Percentiles rank a stretch among this genome's conserved stretches.
Conservation (phyloP, 1,140 invertebrate genomes). For the Vollenhovia emeryi region DNA sequence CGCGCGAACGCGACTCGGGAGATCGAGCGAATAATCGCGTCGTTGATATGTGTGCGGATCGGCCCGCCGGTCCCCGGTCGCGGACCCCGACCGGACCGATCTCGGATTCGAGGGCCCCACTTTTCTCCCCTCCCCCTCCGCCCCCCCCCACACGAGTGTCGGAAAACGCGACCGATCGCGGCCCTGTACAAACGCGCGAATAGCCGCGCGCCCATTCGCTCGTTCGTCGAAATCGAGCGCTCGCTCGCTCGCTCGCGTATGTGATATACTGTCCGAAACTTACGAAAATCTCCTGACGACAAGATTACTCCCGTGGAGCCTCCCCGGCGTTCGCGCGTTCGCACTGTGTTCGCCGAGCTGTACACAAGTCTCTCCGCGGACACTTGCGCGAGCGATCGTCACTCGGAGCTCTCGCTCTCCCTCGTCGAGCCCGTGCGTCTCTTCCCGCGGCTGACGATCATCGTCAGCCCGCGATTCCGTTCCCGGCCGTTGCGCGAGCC, state of each 20-base stretch:
- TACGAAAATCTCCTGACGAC: neutral
- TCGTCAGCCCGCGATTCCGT: too few species aligned
- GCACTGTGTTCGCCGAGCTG: constrained; percentile 21
- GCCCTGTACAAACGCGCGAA: constrained; percentile 28
- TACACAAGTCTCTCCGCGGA: constrained; percentile 19
- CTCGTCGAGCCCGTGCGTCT: neutral
- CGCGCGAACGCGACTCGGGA: constrained; percentile 20
- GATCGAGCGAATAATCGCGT: constrained; percentile 43
- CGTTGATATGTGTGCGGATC: constrained; percentile 70
- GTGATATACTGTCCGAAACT: neutral
- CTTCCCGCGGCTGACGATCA: neutral
- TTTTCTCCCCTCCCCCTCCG: neutral
- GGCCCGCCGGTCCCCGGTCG: constrained; percentile 40
- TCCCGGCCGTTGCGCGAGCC: constrained; percentile 15
- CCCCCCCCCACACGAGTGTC: neutral
- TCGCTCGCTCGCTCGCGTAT: constrained; percentile 2
- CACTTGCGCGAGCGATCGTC: constrained; percentile 17
- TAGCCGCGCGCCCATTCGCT: neutral
- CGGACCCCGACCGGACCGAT: constrained; percentile 25
- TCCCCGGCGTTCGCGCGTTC: neutral
- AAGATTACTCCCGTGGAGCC: constrained; percentile 1
- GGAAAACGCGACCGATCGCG: neutral
- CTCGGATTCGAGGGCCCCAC: constrained; percentile 10
- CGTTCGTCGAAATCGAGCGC: neutral
- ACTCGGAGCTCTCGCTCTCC: constrained; percentile 9